These are phyloP conservation scores for Trichomycterus rosablanca DNA, from an alignment of 2,113 vertebrate genomes.

Conservation along the genomic window DNA sequence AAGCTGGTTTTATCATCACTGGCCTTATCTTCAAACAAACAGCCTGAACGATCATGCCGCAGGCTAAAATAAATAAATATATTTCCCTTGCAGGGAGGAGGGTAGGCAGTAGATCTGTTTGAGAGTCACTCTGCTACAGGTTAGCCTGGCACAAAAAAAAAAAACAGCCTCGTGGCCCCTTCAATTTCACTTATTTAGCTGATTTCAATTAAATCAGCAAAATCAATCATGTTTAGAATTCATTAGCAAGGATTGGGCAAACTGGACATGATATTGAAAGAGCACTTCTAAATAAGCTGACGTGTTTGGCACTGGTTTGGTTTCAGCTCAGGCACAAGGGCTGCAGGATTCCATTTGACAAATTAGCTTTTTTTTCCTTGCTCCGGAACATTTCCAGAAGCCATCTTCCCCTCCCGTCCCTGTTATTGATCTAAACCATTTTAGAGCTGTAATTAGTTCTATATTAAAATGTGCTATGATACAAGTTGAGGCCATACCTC, in stretches of 20 bases:
- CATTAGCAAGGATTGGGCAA: slow-evolving; percentile 28
- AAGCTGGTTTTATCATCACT: slow-evolving; percentile 34
- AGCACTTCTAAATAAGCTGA: slow-evolving; percentile 31
- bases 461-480: slow-evolving; percentile 27
- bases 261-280: slow-evolving; percentile 32
- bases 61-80: slow-evolving; percentile 37
- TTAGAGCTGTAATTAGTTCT: slow-evolving; percentile 38
- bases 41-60: slow-evolving; percentile 41
- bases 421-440: slow-evolving; percentile 32
- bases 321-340: slow-evolving; percentile 21
- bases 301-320: slow-evolving; percentile 24
- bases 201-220: slow-evolving; percentile 19
- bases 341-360: slow-evolving; percentile 38
- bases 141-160: slow-evolving; percentile 5
- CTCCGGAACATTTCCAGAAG: slow-evolving; percentile 29
- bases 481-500: slow-evolving; percentile 8
- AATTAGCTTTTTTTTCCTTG: slow-evolving; percentile 33
- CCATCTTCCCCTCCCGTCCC: slow-evolving; percentile 19
- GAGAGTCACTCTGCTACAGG: slow-evolving; percentile 24
- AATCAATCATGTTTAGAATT: slow-evolving; percentile 18
- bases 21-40: slow-evolving; percentile 46
- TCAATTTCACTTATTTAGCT: slow-evolving; percentile 19
- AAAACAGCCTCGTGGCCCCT: slow-evolving; percentile 8
- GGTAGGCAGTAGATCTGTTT: slow-evolving; percentile 14
- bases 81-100: slow-evolving; percentile 18